Evolutionary conservation across 2,113 vertebrate species (phyloP), one percentile per base, ranked within the genome.

Genomic region (Cryptotis parvus): DNA sequence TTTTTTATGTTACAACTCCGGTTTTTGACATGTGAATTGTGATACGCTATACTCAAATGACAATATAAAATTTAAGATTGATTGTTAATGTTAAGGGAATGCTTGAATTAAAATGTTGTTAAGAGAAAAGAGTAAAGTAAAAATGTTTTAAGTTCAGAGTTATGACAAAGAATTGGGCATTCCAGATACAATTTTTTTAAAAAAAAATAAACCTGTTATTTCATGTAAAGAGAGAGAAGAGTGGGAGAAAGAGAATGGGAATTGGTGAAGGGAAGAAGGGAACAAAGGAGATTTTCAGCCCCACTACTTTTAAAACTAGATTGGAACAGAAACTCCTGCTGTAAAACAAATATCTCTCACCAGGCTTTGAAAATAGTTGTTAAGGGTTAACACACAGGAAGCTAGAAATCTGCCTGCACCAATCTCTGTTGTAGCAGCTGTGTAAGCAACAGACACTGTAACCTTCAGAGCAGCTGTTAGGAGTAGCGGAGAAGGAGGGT

Each of bases 381-480:
- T 20, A 81, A 76, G 81, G 87, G 81, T 93, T 95, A 96, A 91
- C 66, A 31, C 29, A 20, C 77, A 74, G 49, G 10, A 80, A 85
- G 43, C 91, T 88, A 78, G 86, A 90, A 12, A 35, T 3, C 20
- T 29, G 94, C 72, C 22, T 37, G 29, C 14, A 5, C 70, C 20
- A 14, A 37, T 66, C 80, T 84, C 33, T 58, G 76, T 63, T 45
- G 35, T 35, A 92, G 84, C 95, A 94, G 81, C 95, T 93, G 92
- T 95, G 92, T 81, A 88, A 93, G 86, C 92, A 95, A 43, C 79
- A 65, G 77, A 87, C 49, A 52, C 68, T 37, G 65, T 79, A 86
- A 80, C 87, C 96, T 76, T 92, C 92, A 84, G 87, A 77, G 68
- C 95, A 96, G 87, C 89, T 96, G 89, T 26, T 45, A 39, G 73